These are phyloP conservation scores for Channa striata DNA, from an alignment of 2,797 vertebrate species.

Conservation along the genomic window DNA sequence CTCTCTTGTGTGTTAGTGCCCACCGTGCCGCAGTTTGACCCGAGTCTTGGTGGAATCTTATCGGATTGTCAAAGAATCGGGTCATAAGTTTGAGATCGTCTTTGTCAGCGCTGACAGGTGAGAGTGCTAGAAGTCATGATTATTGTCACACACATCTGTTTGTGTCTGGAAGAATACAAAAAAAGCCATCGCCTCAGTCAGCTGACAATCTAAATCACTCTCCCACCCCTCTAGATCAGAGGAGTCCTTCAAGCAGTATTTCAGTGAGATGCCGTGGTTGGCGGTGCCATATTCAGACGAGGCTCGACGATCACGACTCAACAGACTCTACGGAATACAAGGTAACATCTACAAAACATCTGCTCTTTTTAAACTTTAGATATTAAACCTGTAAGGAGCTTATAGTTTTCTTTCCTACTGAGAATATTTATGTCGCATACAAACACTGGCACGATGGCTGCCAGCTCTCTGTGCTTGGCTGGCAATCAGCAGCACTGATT, in stretches of 20 bases:
- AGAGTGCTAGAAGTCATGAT: slow-evolving; percentile 17
- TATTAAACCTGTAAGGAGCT: background rate
- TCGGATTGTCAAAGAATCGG: slow-evolving; percentile 92
- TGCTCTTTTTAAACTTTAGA: background rate
- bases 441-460: slow-evolving; percentile 42
- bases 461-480: slow-evolving; percentile 28
- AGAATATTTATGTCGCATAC: slow-evolving; percentile 25
- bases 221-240: slow-evolving; percentile 87
- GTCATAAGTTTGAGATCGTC: slow-evolving; percentile 98
- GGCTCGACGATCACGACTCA: slow-evolving; percentile 93
- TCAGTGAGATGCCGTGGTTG: slow-evolving; percentile 99
- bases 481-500: slow-evolving; percentile 37
- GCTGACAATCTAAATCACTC: slow-evolving; percentile 3
- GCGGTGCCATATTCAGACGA: slow-evolving; percentile 94
- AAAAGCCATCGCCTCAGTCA: background rate
- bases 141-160: background rate
- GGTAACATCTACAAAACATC: slow-evolving; percentile 77
- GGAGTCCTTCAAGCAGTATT: slow-evolving; percentile 98
- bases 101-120: slow-evolving; percentile 98
- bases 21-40: slow-evolving; percentile 95
- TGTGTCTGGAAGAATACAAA: slow-evolving; percentile 5
- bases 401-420: background rate
- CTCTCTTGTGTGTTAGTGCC: slow-evolving; percentile 86
- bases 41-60: slow-evolving; percentile 96
- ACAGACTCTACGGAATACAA: slow-evolving; percentile 98